Evolutionary conservation across 2,113 vertebrate genomes (phyloP).

Genomic region (Ptilorrhoa leucosticta): DNA sequence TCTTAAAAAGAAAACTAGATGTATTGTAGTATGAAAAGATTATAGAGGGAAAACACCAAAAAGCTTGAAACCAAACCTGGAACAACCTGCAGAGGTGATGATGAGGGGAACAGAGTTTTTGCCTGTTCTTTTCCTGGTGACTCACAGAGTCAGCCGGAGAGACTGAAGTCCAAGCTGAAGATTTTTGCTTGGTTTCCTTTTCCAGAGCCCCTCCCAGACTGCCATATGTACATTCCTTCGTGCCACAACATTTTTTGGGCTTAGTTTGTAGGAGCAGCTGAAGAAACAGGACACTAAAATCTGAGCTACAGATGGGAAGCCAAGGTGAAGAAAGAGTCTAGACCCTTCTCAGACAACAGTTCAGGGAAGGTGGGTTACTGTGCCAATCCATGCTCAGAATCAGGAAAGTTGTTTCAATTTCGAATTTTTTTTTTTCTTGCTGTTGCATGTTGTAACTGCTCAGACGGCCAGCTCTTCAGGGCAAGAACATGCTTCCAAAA

Average conservation of each 20-base stretch:
- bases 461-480: not conserved
- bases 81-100: not conserved
- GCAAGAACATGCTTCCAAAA: not conserved
- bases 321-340: not conserved
- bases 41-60: not conserved
- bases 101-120: not conserved
- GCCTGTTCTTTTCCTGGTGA: not conserved
- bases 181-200: not conserved
- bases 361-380: not conserved
- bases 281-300: not conserved
- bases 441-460: not conserved
- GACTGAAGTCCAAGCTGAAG: not conserved
- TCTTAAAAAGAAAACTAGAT: not conserved
- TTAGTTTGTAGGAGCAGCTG: not conserved
- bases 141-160: not conserved
- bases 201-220: not conserved
- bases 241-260: not conserved
- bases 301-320: not conserved
- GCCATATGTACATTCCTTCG: not conserved
- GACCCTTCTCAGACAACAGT: not conserved
- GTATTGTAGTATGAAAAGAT: not conserved
- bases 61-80: not conserved
- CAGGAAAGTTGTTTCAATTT: not conserved
- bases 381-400: not conserved
- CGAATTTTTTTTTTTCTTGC: not conserved